These are phyloP conservation scores for Agriopis aurantiaria DNA, from an alignment of 2,888 invertebrate genomes.

Conservation along the genomic window DNA sequence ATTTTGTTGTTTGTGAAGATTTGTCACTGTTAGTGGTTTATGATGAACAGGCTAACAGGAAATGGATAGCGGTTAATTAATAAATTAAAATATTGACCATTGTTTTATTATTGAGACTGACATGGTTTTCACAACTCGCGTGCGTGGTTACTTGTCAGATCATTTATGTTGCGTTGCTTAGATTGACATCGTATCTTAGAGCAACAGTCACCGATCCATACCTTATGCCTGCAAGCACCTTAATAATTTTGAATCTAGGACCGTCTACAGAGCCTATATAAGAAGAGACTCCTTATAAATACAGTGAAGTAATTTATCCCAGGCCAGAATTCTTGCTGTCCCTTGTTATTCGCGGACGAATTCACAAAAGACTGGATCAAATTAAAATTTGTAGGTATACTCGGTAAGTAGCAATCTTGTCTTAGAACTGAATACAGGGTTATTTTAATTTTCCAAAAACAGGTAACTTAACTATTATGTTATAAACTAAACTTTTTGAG, in stretches of 20 bases:
- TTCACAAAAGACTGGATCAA: conserved; percentile 30
- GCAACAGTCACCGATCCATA: neutral
- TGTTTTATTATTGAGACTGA: too few species aligned
- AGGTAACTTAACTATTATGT: too few species aligned
- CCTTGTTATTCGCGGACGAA: conserved; percentile 20
- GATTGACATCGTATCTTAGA: too few species aligned
- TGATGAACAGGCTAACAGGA: conserved; percentile 9
- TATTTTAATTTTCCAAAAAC: too few species aligned
- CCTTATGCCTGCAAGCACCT: neutral
- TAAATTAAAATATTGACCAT: neutral
- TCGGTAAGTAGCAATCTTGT: neutral
- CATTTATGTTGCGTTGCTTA: too few species aligned
- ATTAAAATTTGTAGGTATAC: conserved; percentile 23
- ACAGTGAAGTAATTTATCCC: conserved; percentile 25
- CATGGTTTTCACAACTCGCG: too few species aligned
- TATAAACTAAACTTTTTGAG: too few species aligned
- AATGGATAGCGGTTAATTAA: neutral
- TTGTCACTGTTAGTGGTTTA: conserved; percentile 25
- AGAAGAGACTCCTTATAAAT: conserved; percentile 4
- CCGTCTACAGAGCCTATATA: neutral
- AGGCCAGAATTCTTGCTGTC: conserved; percentile 19
- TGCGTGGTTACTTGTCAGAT: too few species aligned
- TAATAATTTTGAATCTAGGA: neutral
- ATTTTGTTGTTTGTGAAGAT: conserved; percentile 45
- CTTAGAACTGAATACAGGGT: neutral